phyloP scores from a whole-genome alignment of 2,888 invertebrate genomes.

The Hirtodrosophila alboralis region DNA sequence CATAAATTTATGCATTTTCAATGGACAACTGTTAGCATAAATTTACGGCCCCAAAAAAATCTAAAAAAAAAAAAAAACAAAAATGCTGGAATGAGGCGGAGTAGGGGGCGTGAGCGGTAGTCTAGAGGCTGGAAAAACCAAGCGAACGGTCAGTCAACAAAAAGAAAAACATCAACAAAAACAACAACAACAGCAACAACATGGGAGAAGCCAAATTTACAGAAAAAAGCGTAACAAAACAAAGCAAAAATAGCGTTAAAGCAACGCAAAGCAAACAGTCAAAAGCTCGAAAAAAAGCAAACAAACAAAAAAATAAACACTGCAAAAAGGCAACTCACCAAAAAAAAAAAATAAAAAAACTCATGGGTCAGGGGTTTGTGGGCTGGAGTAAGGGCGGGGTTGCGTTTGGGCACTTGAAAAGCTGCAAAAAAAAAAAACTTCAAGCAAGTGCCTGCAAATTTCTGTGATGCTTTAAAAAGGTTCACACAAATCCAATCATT shows the following conservation, averaged over 20 bases:
- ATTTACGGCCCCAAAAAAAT: conserved; percentile 66
- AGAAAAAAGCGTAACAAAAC: conserved; percentile 61
- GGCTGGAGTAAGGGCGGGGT: not conserved
- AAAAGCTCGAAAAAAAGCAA: conserved; percentile 60
- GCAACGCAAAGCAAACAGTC: conserved; percentile 75
- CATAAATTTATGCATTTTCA: conserved; percentile 80
- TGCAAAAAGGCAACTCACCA: conserved; percentile 66
- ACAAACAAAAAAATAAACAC: conserved; percentile 52
- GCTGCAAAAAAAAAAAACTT: conserved; percentile 44
- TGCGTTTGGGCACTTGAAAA: conserved; percentile 15
- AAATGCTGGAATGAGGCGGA: conserved; percentile 15
- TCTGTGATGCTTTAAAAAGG: conserved; percentile 65
- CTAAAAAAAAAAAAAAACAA: conserved; percentile 38
- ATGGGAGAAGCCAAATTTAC: conserved; percentile 30
- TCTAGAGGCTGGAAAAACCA: conserved; percentile 27
- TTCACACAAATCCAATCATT: conserved; percentile 71
- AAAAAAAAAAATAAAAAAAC: conserved; percentile 38
- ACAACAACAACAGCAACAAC: not conserved
- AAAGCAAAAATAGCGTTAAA: conserved; percentile 71
- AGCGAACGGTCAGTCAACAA: conserved; percentile 43
- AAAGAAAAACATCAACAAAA: conserved; percentile 22
- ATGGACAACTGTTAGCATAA: conserved; percentile 79
- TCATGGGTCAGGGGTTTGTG: conserved; percentile 37
- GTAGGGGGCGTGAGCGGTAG: conserved; percentile 1
- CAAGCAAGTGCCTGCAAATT: conserved; percentile 51